Conservation (phyloP, 2,888 invertebrate species). For the Meghimatium bilineatum region DNA sequence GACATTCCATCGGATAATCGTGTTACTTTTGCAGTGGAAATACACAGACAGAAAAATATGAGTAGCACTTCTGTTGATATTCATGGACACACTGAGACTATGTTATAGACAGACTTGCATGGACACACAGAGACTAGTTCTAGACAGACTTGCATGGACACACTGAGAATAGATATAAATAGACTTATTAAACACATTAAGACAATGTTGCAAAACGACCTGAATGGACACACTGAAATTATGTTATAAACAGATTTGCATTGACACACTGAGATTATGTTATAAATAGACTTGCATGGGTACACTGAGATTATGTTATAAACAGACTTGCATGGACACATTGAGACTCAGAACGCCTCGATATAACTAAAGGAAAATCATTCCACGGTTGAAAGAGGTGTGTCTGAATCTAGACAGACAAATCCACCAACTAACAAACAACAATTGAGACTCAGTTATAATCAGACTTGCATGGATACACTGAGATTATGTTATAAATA, state of each 20-base stretch:
- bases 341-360: too few relatives aligned
- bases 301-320: neutral
- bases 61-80: slow-evolving; percentile 54
- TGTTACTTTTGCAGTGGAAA: slow-evolving; percentile 70
- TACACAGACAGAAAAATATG: slow-evolving; percentile 69
- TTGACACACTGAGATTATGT: neutral
- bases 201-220: too few relatives aligned
- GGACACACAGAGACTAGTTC: neutral
- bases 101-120: slow-evolving; percentile 11
- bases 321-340: too few relatives aligned
- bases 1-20: slow-evolving; percentile 64
- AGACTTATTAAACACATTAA: too few relatives aligned
- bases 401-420: too few relatives aligned
- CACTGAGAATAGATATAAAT: neutral
- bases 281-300: neutral
- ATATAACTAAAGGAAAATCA: too few relatives aligned
- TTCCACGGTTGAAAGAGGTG: too few relatives aligned
- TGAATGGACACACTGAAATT: neutral
- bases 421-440: too few relatives aligned
- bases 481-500: too few relatives aligned
- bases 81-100: slow-evolving; percentile 45
- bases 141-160: neutral
- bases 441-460: too few relatives aligned
- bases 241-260: neutral
- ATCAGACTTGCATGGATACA: too few relatives aligned